Evolutionary conservation across 30 jellyfish, hydroid and myxozoan genomes (phyloP), one percentile per base, ranked within the genome.

Genomic region (Sanderia malayensis): DNA sequence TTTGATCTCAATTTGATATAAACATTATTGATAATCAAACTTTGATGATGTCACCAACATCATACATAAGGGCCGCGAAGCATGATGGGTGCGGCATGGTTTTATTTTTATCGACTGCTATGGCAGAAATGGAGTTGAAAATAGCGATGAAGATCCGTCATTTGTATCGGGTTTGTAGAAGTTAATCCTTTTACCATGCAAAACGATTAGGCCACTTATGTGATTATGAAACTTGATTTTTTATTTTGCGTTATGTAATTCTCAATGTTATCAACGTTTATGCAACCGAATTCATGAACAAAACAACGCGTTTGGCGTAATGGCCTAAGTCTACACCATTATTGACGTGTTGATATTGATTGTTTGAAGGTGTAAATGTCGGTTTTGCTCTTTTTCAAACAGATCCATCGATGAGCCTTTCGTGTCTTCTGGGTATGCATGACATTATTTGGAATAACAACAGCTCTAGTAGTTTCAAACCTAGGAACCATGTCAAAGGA

Each of bases 391-490:
- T 8, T 46, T 60, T 25, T 63, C 61, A 21, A 34, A 53, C 75
- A 83, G 96, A 93, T 74, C 85, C 76, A 58, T 89, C 83, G 72
- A 76, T 75, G 95, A 76, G 89, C 87, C 89, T 77, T 75, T 81
- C 91, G 37, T 89, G 97, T 76, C 94, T 89, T 47, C 96, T 89
- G 84, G 97, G 97, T 61, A 89, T 89, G 97, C 96, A 75, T 71
- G 97, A 89, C 86, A 79, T 89, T 67, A 89, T 89, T 28, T 89
- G 97, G 97, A 73, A 70, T 70, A 70, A 71, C 58, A 82, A 69
- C 60, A 71, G 94, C 67, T 70, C 94, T n/a, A 65, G n/a, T n/a
- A n/a, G 89, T 67, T 78, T 65, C 79, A 61, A 44, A 26, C 89
- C 69, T 19, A 66, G 80, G 89, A 78, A 67, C 33, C 89, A 78